Evolutionary conservation across 64 coral and sea anemone species (phyloP).

Genomic region (Cladopsammia gracilis): DNA sequence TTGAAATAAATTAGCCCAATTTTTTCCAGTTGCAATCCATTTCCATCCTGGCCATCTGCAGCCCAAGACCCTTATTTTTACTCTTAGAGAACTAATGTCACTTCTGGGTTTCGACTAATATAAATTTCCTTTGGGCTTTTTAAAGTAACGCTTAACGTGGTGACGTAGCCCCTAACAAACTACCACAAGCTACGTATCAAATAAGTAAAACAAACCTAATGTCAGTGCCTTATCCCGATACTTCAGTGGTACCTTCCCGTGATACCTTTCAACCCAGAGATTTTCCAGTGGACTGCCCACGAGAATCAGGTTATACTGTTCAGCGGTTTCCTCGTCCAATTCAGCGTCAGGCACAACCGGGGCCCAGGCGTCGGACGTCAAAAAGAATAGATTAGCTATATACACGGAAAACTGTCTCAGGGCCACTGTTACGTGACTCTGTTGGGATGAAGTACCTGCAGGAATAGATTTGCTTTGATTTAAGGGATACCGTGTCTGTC

Average conservation of each 20-base stretch:
- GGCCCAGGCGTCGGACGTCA: constrained; percentile 84
- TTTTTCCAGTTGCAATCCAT: too few species aligned
- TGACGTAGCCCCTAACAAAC: too few species aligned
- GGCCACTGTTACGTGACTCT: neutral
- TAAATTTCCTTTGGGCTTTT: too few species aligned
- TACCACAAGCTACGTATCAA: too few species aligned
- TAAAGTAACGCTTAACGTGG: too few species aligned
- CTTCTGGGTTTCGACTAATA: too few species aligned
- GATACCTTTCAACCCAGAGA: constrained; percentile 69
- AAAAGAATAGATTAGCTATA: constrained; percentile 90
- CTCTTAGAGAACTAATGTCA: too few species aligned
- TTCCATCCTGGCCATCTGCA: too few species aligned
- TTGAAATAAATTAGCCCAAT: too few species aligned
- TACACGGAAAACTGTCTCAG: constrained; percentile 85
- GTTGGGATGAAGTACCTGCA: constrained; percentile 10
- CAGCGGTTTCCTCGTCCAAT: constrained; percentile 71
- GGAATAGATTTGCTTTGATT: neutral
- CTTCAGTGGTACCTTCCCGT: constrained; percentile 63
- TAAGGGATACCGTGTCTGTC: too few species aligned
- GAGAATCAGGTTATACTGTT: constrained; percentile 89
- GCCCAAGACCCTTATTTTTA: too few species aligned
- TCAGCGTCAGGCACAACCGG: constrained; percentile 80
- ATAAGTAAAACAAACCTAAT: constrained; percentile 52
- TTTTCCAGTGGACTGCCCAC: constrained; percentile 81
- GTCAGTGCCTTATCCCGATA: constrained; percentile 57